Evolutionary conservation across 2,888 invertebrate genomes (phyloP).

Genomic region (Nephrotoma guestfalica): DNA sequence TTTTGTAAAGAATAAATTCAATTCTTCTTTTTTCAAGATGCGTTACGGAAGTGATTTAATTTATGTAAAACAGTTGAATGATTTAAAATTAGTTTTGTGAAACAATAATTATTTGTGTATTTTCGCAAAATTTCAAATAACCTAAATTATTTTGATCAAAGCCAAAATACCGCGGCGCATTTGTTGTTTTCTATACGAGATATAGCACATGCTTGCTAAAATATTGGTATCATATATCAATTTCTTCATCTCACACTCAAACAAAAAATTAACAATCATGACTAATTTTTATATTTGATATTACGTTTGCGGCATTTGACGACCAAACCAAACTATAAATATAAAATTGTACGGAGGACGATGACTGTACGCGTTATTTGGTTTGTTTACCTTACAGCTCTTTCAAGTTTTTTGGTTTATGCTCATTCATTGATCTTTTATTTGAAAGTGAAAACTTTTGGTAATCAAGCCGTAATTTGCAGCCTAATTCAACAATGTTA

Average conservation of each 20-base stretch:
- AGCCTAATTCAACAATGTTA: background rate
- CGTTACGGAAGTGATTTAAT: background rate
- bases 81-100: background rate
- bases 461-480: background rate
- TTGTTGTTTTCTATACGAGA: background rate
- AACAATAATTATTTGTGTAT: background rate
- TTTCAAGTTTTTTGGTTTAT: background rate
- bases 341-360: background rate
- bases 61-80: background rate
- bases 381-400: background rate
- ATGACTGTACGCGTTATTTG: background rate
- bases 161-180: background rate
- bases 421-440: background rate
- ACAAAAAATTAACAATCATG: background rate
- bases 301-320: background rate
- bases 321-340: background rate
- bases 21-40: background rate
- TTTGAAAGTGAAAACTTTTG: background rate
- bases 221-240: background rate
- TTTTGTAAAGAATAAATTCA: background rate
- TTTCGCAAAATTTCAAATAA: background rate
- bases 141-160: background rate
- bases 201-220: background rate
- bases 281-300: background rate
- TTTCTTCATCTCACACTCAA: background rate